A percentile compares a stretch with the other conserved stretches of the same genome.
phyloP scores from a whole-genome alignment of 2,888 invertebrate genomes.

The Dynastes maya region DNA sequence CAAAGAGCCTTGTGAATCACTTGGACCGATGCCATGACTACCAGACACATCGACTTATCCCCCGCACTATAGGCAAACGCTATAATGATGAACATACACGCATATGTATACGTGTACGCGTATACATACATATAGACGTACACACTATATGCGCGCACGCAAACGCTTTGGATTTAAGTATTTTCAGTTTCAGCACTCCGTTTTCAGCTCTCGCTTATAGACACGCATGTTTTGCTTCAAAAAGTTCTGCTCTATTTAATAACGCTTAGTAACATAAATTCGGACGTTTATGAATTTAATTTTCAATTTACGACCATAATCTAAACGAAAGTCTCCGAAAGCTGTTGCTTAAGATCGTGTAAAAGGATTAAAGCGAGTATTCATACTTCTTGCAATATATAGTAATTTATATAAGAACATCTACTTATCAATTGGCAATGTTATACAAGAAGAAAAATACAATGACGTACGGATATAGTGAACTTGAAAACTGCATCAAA shows the following conservation, averaged over 20 bases:
- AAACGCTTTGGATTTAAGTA: conserved; percentile 49
- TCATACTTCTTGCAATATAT: too few species aligned
- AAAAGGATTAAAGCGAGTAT: too few species aligned
- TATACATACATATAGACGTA: conserved; percentile 18
- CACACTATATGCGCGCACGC: conserved; percentile 17
- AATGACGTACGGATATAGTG: too few species aligned
- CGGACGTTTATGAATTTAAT: neutral
- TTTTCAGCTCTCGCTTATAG: conserved; percentile 53
- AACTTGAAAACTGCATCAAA: too few species aligned
- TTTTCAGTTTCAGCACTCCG: conserved; percentile 58
- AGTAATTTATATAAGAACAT: too few species aligned
- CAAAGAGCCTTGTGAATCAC: conserved; percentile 64
- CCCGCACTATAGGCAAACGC: conserved; percentile 54
- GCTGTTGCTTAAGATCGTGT: too few species aligned
- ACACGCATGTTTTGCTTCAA: conserved; percentile 55
- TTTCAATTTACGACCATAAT: too few species aligned
- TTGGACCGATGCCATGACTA: conserved; percentile 60
- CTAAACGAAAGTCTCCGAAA: too few species aligned
- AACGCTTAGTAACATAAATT: conserved; percentile 23
- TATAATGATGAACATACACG: conserved; percentile 32
- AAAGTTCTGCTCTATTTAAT: conserved; percentile 57
- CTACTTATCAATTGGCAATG: too few species aligned
- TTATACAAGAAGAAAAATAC: too few species aligned
- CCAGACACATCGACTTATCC: conserved; percentile 62
- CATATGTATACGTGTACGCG: too few species aligned